These are phyloP conservation scores for Labroides dimidiatus DNA, from an alignment of 2,797 vertebrate species.

Conservation along the genomic window DNA sequence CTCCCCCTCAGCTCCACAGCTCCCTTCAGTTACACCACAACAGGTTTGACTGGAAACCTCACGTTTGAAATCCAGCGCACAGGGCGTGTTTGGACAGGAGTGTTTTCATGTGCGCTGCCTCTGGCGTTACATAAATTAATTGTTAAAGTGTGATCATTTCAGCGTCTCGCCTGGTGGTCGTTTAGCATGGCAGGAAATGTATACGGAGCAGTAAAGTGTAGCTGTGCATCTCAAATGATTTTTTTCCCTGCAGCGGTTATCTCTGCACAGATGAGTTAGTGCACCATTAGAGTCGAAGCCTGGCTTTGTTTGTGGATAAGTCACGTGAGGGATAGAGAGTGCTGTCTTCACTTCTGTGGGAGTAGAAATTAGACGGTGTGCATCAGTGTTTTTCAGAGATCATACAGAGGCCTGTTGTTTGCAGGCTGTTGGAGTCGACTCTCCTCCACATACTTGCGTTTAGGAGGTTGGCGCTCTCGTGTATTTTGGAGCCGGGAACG, in stretches of 20 bases:
- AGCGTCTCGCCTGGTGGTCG: conserved; percentile 36
- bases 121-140: conserved; percentile 58
- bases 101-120: conserved; percentile 44
- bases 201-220: background rate
- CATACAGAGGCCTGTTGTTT: conserved; percentile 59
- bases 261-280: conserved; percentile 20
- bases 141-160: conserved; percentile 56
- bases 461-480: conserved; percentile 62
- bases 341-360: no score
- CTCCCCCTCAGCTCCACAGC: conserved; percentile 5
- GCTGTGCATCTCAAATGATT: conserved; percentile 31
- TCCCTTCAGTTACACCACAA: conserved; percentile 42
- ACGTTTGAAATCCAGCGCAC: conserved; percentile 35
- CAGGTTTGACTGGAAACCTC: conserved; percentile 75
- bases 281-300: conserved; percentile 10
- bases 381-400: conserved; percentile 30
- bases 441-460: conserved; percentile 74
- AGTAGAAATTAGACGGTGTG: conserved; percentile 30
- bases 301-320: conserved; percentile 27
- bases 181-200: conserved; percentile 10
- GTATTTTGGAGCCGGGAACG: conserved; percentile 59
- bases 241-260: conserved; percentile 15
- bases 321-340: conserved; percentile 9
- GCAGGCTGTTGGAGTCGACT: conserved; percentile 64
- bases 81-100: conserved; percentile 70